Base-by-base conservation (phyloP, 2,113 vertebrate species). In the Pseudonaja textilis region DNA sequence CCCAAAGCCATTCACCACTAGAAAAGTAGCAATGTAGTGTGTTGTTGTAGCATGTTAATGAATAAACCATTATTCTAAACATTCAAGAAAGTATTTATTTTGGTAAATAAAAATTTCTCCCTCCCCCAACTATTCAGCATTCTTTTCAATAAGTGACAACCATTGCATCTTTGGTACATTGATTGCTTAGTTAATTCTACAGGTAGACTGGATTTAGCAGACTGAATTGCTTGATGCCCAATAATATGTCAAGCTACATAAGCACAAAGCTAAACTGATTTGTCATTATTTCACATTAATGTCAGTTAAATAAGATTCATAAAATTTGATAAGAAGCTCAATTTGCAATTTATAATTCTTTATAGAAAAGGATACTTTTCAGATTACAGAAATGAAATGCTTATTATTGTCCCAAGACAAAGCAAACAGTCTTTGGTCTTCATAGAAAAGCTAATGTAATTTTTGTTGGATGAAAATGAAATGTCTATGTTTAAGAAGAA, bases 31-130 rank as follows among this genome's bases (percentile, higher is more conserved):
- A n/a, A 23, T 92, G n/a, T 10, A 95, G 93, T 94, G 3, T 93
- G 64, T 91, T 94, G 95, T 89, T 94, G 59, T 91, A 45, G 42
- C 95, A 23, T 54, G 90, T 95, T 95, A 69, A 87, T 89, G 81
- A 89, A 96, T 64, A 95, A 95, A 85, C 42, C 55, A 11, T 29
- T 52, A 91, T 20, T 25, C 42, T 91, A 54, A 85, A 89, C 88
- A 61, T 61, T 89, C 39, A 47, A 25, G n/a, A 91, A 91, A 26
- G 2, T 64, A 61, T 34, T 61, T 50, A 61, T 50, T 20, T 57
- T 39, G 39, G 16, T 39, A 39, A 81, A 18, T 81, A 39, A 39
- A 81, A 39, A 81, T 39, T 18, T 81, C 34, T 81, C n/a, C 16
- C 18, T 81, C 34, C 16, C n/a, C 6, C n/a, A 74, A 74, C 14